phyloP scores from a whole-genome alignment of 2,797 vertebrate genomes.

The Bradypodion pumilum region DNA sequence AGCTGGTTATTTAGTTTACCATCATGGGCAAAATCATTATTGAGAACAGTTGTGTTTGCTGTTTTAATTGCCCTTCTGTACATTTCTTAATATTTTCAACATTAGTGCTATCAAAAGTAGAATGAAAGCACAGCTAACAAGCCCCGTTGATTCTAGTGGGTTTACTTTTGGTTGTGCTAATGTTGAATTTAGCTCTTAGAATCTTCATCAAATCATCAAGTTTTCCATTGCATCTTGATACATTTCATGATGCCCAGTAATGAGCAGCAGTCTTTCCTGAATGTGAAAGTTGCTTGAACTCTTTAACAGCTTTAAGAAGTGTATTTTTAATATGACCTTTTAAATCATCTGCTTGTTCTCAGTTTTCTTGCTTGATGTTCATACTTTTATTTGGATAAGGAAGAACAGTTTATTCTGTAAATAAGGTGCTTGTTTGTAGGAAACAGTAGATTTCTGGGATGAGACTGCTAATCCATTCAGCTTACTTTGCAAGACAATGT shows the following conservation, averaged over 20 bases:
- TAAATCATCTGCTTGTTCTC: slow-evolving; percentile 62
- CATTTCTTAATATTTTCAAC: too few relatives aligned
- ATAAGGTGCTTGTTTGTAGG: slow-evolving; percentile 65
- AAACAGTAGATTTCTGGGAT: slow-evolving; percentile 67
- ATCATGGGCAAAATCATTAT: not conserved
- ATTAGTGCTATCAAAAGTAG: too few relatives aligned
- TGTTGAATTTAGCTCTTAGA: not conserved
- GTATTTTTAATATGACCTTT: slow-evolving; percentile 7
- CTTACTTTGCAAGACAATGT: slow-evolving; percentile 67
- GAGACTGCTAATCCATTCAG: slow-evolving; percentile 70
- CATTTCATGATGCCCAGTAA: not conserved
- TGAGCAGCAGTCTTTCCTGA: not conserved
- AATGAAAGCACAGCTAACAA: too few relatives aligned
- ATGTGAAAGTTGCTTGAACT: not conserved
- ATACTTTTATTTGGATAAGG: slow-evolving; percentile 38
- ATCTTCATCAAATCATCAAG: not conserved
- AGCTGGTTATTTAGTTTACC: slow-evolving; percentile 34
- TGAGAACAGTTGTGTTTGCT: slow-evolving; percentile 48
- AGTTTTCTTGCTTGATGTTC: slow-evolving; percentile 28
- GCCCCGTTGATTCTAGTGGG: too few relatives aligned
- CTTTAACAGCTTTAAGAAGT: not conserved
- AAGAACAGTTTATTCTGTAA: slow-evolving; percentile 66
- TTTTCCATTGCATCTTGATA: not conserved
- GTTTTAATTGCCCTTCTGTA: slow-evolving; percentile 32
- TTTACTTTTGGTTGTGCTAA: not conserved